Evolutionary conservation across 2,888 invertebrate species (phyloP).

Genomic region (Frankliniella fusca): DNA sequence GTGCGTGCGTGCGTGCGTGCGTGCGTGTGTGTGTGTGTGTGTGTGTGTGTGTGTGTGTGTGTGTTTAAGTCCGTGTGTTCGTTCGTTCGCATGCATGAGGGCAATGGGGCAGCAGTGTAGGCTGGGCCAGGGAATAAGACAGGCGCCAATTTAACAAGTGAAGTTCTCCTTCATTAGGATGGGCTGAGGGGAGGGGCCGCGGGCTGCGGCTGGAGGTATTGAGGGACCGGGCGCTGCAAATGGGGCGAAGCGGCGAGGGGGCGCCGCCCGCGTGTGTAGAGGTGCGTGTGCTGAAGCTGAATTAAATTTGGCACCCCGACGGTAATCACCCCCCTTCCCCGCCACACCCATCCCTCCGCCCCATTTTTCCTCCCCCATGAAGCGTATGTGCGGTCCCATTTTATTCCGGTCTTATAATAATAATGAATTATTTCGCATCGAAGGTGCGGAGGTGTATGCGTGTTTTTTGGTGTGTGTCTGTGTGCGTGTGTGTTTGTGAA

Average conservation of each 20-base stretch:
- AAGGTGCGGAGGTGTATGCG: background rate
- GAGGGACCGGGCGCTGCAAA: background rate
- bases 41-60: no score
- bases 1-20: no score
- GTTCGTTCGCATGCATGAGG: background rate
- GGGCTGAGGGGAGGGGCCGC: background rate
- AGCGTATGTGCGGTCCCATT: no score
- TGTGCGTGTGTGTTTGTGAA: background rate
- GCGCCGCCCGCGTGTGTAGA: background rate
- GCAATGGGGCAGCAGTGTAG: background rate
- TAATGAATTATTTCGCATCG: no score
- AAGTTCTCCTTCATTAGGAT: background rate
- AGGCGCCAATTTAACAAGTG: no score
- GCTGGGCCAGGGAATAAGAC: background rate
- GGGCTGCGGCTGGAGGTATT: background rate
- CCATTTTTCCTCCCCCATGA: background rate
- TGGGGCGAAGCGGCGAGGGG: background rate
- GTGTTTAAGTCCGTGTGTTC: no score
- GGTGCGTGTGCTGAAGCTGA: slow-evolving; percentile 9
- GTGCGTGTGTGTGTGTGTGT: no score
- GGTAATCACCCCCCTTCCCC: background rate
- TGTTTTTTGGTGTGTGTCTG: background rate
- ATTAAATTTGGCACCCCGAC: slow-evolving; percentile 18
- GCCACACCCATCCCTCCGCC: no score
- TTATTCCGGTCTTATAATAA: no score